Evolutionary conservation across 2,113 vertebrate genomes (phyloP), one percentile per base, ranked within the genome.

Genomic region (Puffinus mauretanicus): DNA sequence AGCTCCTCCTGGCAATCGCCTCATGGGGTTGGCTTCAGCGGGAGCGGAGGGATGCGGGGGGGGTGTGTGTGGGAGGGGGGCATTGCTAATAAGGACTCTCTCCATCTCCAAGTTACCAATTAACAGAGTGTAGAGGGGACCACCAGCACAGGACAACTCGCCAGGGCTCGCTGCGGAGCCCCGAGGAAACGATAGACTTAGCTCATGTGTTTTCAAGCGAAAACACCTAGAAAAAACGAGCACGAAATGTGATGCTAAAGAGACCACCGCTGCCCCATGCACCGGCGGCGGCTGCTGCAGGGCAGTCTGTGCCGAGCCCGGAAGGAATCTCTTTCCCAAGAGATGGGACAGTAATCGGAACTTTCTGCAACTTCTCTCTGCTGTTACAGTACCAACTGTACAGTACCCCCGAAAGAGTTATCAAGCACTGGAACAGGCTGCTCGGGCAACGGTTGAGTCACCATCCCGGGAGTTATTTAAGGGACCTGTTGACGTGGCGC

Each of bases 1-100:
- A 98, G 98, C 98, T 98, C 98, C 97, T 97, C 98, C 98, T 98
- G 90, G 98, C 98, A 99, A 98, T 99, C 98, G 98, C 94, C 97
- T 98, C 98, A 82, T 96, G 98, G 98, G 98, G 98, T 94, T 98
- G 96, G 94, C 95, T 97, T 73, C 97, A 86, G 88, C 96, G 80
- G 97, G 89, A 95, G 95, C 67, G 85, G 94, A 96, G 96, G 87
- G 96, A 93, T 95, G 95, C 77, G 54, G 90, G 40, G 40, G 88
- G 73, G 95, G 94, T 38, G 36, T 38, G 36, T 38, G 36, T 40
- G 40, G 49, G 79, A 92, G 92, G 38, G 29, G 55, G 42, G 20
- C 52, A 92, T 98, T 78, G 95, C 97, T 98, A 99, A 98, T 98
- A 98, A 98, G 98, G 95, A 95, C 97, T 72, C 96, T 97, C 97